phyloP scores from a whole-genome alignment of 2,888 invertebrate species.

The Dioctria rufipes region DNA sequence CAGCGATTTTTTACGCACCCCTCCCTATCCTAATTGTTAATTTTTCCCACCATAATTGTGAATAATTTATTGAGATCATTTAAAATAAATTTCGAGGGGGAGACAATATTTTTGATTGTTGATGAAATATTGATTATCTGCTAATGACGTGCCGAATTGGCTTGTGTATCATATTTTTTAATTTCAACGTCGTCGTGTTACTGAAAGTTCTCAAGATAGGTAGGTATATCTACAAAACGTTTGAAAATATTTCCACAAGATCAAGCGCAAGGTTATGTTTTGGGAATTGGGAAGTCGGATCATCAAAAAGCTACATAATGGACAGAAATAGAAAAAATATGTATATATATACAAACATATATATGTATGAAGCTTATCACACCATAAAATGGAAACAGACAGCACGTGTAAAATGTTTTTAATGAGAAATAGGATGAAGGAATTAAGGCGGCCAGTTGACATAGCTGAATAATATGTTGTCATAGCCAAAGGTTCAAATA shows the following conservation, averaged over 20 bases:
- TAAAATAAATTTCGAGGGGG: background rate
- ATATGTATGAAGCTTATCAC: no score
- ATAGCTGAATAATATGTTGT: no score
- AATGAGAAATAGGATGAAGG: no score
- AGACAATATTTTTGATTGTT: background rate
- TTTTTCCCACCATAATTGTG: background rate
- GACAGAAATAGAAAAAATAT: constrained; percentile 11
- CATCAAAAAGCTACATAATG: no score
- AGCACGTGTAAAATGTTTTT: no score
- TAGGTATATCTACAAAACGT: background rate
- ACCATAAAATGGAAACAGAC: no score
- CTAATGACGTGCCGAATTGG: background rate
- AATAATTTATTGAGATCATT: constrained; percentile 7
- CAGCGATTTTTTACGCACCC: no score
- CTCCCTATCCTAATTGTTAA: no score
- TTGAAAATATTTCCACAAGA: constrained; percentile 17
- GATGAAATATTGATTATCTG: constrained; percentile 14
- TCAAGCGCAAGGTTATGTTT: constrained; percentile 38
- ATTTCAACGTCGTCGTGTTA: background rate
- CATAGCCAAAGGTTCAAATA: no score
- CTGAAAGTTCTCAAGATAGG: background rate
- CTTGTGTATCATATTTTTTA: background rate
- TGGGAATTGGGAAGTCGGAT: background rate
- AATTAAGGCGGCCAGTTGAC: no score
- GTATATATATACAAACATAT: background rate